Evolutionary conservation across 2,888 invertebrate genomes (phyloP), one percentile per base, ranked within the genome.

Genomic region (Tetranychus truncatus): DNA sequence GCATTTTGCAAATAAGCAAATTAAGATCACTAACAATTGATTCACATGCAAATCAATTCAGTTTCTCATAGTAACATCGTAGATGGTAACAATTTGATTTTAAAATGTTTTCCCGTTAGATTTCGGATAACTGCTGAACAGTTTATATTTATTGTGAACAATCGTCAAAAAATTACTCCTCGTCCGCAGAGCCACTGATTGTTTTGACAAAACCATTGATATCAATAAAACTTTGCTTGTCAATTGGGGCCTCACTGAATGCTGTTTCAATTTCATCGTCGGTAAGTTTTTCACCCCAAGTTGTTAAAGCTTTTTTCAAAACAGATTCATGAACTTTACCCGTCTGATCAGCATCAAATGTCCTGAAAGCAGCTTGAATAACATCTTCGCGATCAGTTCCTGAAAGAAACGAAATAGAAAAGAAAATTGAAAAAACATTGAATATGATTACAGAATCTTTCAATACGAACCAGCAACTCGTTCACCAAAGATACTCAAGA

Each of bases 281-380:
- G 9, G 75, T 85, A 88, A 94, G 93, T 86, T 91, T 93, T 83
- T 94, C 93, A 80, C 94, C 93, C 88, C 89, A 94, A 85, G 90
- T 91, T 88, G 91, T 89, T 83, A 94, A 88, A 80, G 91, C 90
- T 85, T 91, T 91, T 85, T 92, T 89, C 85, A 94, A 86, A n/a
- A 44, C 69, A 44, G 79, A 78, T 66, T 80, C 80, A 66, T 78
- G 77, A 46, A 80, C 78, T 75, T 79, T 79, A 9, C 80, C 80
- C 20, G 78, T 79, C 79, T 89, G 79, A 69, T 88, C 80, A 79
- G 89, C 88, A 84, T 94, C 92, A 86, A 93, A 94, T 84, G 91
- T 89, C 85, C 89, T 90, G 88, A 94, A 94, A 84, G 93, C 93
- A 83, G 88, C 89, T 84, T 91, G 88, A 84, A 94, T 91, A 81